phyloP scores from a whole-genome alignment of 2,888 invertebrate species.

The Campaea margaritaria region DNA sequence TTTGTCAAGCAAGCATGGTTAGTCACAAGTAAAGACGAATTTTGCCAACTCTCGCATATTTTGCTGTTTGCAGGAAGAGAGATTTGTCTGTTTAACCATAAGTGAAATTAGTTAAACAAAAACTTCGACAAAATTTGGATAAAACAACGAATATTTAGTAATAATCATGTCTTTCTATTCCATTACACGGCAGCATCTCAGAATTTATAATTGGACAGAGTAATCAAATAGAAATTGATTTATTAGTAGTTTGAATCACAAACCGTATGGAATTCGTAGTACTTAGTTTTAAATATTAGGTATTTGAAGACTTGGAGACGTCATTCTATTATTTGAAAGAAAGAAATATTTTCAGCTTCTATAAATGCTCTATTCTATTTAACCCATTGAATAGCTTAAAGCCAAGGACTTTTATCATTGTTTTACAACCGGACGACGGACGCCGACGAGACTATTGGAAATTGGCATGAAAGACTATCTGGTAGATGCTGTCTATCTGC shows the following conservation, averaged over 20 bases:
- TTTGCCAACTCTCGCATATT: conserved; percentile 18
- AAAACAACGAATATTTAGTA: conserved; percentile 12
- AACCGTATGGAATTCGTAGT: no score
- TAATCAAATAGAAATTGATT: conserved; percentile 1
- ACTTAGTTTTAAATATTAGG: no score
- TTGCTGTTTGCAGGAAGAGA: conserved; percentile 25
- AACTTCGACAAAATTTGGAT: conserved; percentile 18
- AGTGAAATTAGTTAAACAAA: conserved; percentile 28
- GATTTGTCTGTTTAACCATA: conserved; percentile 23
- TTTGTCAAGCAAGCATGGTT: not conserved
- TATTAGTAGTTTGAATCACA: not conserved
- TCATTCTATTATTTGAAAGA: no score
- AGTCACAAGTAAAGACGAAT: conserved; percentile 6
- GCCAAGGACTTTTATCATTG: no score
- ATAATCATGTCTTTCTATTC: conserved; percentile 19
- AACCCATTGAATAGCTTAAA: no score
- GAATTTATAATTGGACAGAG: not conserved
- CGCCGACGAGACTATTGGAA: no score
- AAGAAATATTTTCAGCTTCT: no score
- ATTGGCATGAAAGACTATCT: no score
- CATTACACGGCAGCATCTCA: not conserved
- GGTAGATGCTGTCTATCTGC: no score
- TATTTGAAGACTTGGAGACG: no score
- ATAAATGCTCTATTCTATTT: no score
- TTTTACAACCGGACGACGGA: no score